Conservation (phyloP, 2,888 invertebrate genomes). For the Lepidonotus clava region DNA sequence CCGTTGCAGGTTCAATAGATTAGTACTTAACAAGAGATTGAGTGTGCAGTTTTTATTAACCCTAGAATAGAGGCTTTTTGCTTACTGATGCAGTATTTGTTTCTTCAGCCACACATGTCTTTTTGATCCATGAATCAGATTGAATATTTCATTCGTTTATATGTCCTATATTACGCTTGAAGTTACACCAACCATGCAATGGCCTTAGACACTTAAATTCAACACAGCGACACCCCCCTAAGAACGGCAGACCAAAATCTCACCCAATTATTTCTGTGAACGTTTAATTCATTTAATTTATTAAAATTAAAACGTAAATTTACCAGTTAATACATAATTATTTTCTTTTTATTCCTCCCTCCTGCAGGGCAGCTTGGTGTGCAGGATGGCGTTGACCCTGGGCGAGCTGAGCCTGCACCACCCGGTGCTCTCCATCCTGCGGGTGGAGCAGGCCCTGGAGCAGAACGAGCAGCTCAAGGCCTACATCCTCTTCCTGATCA, state of each 20-base stretch:
- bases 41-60: no score
- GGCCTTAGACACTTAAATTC: neutral
- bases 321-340: neutral
- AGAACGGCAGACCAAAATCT: neutral
- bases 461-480: conserved; percentile 30
- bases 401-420: conserved; percentile 6
- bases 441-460: conserved; percentile 34
- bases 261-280: neutral
- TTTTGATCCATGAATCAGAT: no score
- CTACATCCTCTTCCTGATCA: conserved; percentile 33
- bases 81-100: no score
- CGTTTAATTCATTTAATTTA: neutral
- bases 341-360: neutral
- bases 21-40: no score
- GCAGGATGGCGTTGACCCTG: neutral
- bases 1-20: no score
- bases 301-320: neutral
- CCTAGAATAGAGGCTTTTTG: no score
- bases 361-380: neutral
- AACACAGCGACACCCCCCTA: neutral
- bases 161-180: no score
- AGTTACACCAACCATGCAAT: no score
- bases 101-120: no score
- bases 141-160: no score
- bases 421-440: conserved; percentile 32